Percentiles rank a stretch among this genome's conserved stretches.
Conservation (phyloP, 2,888 invertebrate genomes). For the Lasius fuliginosus region DNA sequence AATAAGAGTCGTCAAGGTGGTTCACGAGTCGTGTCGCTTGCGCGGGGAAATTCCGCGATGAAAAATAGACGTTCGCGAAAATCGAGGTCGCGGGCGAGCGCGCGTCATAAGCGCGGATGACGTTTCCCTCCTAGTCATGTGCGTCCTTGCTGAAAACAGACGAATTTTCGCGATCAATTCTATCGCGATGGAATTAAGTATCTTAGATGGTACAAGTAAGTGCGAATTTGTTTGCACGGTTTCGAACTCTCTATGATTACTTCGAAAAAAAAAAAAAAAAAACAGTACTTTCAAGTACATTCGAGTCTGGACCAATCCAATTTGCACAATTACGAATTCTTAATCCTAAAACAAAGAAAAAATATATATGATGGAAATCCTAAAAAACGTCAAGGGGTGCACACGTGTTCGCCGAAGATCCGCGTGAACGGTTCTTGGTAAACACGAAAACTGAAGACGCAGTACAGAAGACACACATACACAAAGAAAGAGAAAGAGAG, state of each 20-base stretch:
- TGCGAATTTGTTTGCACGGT: no score
- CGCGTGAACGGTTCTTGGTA: constrained; percentile 62
- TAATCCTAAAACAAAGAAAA: neutral
- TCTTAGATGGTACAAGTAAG: no score
- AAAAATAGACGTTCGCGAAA: constrained; percentile 55
- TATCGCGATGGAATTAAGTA: neutral
- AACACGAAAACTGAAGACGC: constrained; percentile 74
- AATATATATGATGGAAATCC: neutral
- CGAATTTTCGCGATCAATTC: neutral
- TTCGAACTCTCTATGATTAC: no score
- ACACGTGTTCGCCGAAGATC: neutral
- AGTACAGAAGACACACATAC: constrained; percentile 36
- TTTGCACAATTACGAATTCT: neutral
- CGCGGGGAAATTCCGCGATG: constrained; percentile 52
- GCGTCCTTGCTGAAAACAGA: neutral
- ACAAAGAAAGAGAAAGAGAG: neutral
- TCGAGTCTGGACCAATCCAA: neutral
- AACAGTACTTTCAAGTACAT: no score
- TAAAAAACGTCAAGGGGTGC: neutral
- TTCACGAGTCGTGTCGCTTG: constrained; percentile 1
- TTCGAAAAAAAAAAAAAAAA: no score
- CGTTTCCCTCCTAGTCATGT: constrained; percentile 47
- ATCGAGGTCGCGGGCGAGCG: constrained; percentile 53
- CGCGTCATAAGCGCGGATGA: constrained; percentile 32
- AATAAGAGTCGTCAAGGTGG: constrained; percentile 37